Base-by-base conservation (phyloP, 2,797 vertebrate genomes). In the Lagorchestes hirsutus region DNA sequence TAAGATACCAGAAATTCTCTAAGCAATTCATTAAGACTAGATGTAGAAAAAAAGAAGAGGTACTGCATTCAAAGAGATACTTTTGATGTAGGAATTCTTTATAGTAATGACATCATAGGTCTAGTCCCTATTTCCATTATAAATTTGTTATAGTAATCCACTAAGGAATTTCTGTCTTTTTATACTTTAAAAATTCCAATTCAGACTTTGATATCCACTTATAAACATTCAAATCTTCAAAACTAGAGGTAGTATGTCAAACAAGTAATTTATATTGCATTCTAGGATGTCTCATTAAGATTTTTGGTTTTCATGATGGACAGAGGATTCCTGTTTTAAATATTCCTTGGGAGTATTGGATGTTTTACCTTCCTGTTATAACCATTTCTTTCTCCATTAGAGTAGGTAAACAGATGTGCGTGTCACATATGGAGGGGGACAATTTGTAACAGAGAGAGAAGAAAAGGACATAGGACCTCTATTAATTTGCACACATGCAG, bases 361-460 rank as follows among this genome's bases (percentile, higher is more conserved):
- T 97, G 58, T 96, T 97, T 97, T 93, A 1, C 2, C 62, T 96
- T 97, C 90, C 98, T 98, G 98, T 97, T 97, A 93, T 56, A 98
- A 97, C 94, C 96, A 98, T 98, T 98, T 96, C 96, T 97, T 97
- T 97, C 96, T 97, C 97, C 95, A 90, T 95, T 93, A 97, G 97
- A 98, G 97, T 98, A 98, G 97, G 97, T 97, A 98, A 98, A 96
- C 98, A 98, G 98, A 98, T 98, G 98, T 98, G 91, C 95, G 94
- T 97, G 93, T 97, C 98, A 96, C 96, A 95, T 93, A 97, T 94
- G 97, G 55, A 94, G 93, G 94, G 96, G 96, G 74, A 96, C 93
- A 97, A 96, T 97, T 98, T 97, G 96, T 97, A 98, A 97, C 97
- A 97, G 55, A 96, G 97, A 98, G 93, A 95, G 98, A 97, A 94